Conservation (phyloP, 1,140 invertebrate genomes). For the Physella acuta region DNA sequence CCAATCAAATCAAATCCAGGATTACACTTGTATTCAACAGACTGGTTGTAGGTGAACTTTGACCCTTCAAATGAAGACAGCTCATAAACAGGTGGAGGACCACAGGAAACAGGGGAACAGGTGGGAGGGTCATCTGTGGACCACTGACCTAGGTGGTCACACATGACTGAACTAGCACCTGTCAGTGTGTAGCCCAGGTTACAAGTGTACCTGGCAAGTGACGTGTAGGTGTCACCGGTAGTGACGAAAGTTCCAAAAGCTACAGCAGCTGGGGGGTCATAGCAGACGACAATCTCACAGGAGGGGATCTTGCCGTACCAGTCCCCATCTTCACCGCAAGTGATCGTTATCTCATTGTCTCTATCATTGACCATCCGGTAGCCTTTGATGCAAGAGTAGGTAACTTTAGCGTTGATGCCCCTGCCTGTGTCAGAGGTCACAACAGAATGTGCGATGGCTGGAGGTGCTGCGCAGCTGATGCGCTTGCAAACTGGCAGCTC, state of each 20-base stretch:
- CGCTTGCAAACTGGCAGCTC: constrained; percentile 32
- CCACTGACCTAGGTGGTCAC: constrained; percentile 19
- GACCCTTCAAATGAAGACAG: constrained; percentile 2
- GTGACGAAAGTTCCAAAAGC: constrained; percentile 18
- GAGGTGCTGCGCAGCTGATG: constrained; percentile 36
- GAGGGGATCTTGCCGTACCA: constrained; percentile 30
- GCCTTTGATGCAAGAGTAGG: constrained; percentile 28
- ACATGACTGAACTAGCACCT: neutral
- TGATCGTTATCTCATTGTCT: constrained; percentile 26
- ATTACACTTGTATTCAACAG: constrained; percentile 23
- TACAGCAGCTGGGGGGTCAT: neutral
- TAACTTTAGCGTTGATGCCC: constrained; percentile 14
- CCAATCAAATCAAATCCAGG: constrained; percentile 30
- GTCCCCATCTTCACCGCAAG: constrained; percentile 29
- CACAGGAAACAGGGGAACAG: constrained; percentile 21
- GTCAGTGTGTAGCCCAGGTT: constrained; percentile 17
- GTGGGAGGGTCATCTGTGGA: constrained; percentile 1
- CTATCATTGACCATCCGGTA: constrained; percentile 30
- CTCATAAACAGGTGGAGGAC: constrained; percentile 10
- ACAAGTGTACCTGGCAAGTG: constrained; percentile 34
- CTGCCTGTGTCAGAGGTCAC: constrained; percentile 18
- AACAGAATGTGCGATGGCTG: neutral
- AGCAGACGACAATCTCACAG: constrained; percentile 13
- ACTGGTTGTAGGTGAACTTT: constrained; percentile 15
- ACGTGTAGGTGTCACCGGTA: constrained; percentile 9